Percentiles rank a stretch among this genome's conserved stretches.
Evolutionary conservation across 2,113 vertebrate genomes (phyloP).

Genomic region (Coregonus clupeaformis): DNA sequence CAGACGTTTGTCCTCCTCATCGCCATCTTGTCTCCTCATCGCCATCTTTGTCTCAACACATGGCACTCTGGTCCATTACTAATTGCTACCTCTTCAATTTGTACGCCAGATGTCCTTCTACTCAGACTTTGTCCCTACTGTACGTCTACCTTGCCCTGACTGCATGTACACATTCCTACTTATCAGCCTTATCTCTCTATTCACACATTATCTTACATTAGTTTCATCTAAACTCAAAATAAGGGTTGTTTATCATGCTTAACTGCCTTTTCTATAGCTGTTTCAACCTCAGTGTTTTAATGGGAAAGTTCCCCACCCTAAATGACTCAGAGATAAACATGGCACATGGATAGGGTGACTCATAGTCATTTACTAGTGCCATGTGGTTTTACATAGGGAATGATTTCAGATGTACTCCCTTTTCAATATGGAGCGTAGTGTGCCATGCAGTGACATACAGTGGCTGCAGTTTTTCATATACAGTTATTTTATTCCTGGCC

Average conservation of each 20-base stretch:
- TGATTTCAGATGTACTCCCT: not conserved
- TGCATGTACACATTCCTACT: not conserved
- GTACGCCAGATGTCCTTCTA: not conserved
- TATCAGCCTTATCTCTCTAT: not conserved
- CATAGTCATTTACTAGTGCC: not conserved
- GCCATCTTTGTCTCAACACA: not conserved
- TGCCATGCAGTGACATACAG: too few species aligned
- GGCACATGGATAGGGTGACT: constrained; percentile 4
- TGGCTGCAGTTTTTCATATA: too few species aligned
- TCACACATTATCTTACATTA: not conserved
- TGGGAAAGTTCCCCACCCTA: not conserved
- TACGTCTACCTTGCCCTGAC: not conserved
- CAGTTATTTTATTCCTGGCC: too few species aligned
- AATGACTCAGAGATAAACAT: constrained; percentile 8
- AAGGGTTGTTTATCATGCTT: too few species aligned
- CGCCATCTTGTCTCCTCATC: too few species aligned
- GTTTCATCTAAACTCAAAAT: not conserved
- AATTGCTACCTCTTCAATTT: not conserved
- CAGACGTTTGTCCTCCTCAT: too few species aligned
- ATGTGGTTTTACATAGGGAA: not conserved
- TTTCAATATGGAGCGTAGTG: not conserved
- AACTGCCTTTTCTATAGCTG: not conserved
- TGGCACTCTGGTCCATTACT: not conserved
- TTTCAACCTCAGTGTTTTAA: not conserved
- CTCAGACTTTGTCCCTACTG: not conserved